phyloP scores from a whole-genome alignment of 2,797 vertebrate species.

The Pitangus sulphuratus region DNA sequence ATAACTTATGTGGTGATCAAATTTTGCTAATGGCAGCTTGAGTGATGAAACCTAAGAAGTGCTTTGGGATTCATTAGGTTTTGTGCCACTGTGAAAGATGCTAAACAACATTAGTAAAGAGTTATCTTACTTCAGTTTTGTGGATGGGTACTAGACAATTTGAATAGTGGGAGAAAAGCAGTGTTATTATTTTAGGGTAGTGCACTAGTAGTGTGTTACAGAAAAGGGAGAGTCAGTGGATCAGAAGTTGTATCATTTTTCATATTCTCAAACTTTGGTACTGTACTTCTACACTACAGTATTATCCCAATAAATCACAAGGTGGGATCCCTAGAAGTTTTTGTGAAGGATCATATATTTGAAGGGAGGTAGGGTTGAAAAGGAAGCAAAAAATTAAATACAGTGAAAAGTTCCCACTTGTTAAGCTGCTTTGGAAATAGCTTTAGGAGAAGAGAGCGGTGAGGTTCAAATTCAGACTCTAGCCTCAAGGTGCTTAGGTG shows the following conservation, averaged over 20 bases:
- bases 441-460: background rate
- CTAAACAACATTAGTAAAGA: background rate
- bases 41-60: background rate
- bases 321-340: conserved; percentile 4
- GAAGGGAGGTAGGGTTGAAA: background rate
- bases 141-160: conserved; percentile 26
- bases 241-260: conserved; percentile 44
- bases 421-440: background rate
- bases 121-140: background rate
- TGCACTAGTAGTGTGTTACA: conserved; percentile 53
- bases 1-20: background rate
- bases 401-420: background rate
- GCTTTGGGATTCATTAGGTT: background rate
- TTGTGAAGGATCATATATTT: conserved; percentile 46
- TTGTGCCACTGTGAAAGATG: background rate
- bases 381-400: conserved; percentile 24
- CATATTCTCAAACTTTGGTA: conserved; percentile 43
- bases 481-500: background rate
- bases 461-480: background rate
- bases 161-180: conserved; percentile 19
- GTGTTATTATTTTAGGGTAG: conserved; percentile 13
- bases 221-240: background rate
- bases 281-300: conserved; percentile 2
- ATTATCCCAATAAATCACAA: conserved; percentile 63
- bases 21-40: background rate